Evolutionary conservation across 2,888 invertebrate genomes (phyloP).

Genomic region (Cantharis rustica): DNA sequence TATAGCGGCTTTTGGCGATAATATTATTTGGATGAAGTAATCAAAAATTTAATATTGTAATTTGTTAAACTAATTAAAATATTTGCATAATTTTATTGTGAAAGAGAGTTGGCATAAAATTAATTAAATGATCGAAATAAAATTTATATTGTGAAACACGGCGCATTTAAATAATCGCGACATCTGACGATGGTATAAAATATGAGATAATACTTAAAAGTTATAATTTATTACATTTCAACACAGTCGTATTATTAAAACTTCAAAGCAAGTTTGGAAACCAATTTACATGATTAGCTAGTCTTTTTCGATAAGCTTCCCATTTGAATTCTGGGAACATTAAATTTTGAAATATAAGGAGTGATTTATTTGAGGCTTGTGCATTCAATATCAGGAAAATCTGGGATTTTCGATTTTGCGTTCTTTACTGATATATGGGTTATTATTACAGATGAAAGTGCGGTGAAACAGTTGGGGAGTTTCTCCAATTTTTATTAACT

Average conservation of each 20-base stretch:
- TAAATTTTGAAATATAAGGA: slow-evolving; percentile 8
- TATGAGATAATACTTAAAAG: not conserved
- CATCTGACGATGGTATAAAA: not conserved
- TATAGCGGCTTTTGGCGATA: not conserved
- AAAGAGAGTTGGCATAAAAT: not conserved
- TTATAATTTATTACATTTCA: slow-evolving; percentile 3
- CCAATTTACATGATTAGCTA: slow-evolving; percentile 5
- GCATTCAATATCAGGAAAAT: slow-evolving; percentile 16
- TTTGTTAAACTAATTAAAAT: not conserved
- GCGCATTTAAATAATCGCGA: not conserved
- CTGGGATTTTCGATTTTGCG: slow-evolving; percentile 21
- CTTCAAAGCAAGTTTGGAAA: not conserved
- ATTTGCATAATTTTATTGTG: not conserved
- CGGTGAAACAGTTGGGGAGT: slow-evolving; percentile 13
- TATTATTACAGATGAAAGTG: slow-evolving; percentile 20
- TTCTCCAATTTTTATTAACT: slow-evolving; percentile 14
- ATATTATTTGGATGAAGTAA: not conserved
- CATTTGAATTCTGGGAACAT: slow-evolving; percentile 6
- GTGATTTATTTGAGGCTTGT: slow-evolving; percentile 10
- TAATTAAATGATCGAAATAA: not conserved
- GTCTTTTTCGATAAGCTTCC: slow-evolving; percentile 5
- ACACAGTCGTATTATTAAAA: slow-evolving; percentile 1
- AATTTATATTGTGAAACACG: not conserved
- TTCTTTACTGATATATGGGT: slow-evolving; percentile 18
- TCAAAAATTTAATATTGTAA: not conserved